phyloP scores from a whole-genome alignment of 2,797 vertebrate genomes.

The Chelidonichthys spinosus region DNA sequence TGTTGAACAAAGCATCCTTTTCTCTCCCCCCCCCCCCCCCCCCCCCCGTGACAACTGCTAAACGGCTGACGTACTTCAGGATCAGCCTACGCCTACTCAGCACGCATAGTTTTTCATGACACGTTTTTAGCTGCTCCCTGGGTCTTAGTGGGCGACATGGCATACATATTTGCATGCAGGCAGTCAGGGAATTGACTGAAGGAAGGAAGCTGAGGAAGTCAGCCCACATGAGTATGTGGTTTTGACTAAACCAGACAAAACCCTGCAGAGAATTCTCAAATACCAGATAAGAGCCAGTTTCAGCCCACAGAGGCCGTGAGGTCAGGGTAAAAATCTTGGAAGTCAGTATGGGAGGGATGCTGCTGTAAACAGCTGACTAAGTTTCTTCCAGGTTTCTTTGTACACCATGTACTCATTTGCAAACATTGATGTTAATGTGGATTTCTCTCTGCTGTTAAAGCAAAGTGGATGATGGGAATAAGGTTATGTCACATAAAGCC shows the following conservation, averaged over 20 bases:
- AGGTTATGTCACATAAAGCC: not conserved
- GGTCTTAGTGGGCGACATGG: constrained; percentile 24
- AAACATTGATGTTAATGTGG: constrained; percentile 8
- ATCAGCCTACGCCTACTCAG: constrained; percentile 58
- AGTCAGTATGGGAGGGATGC: not conserved
- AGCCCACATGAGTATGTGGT: constrained; percentile 47
- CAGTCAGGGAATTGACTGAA: constrained; percentile 47
- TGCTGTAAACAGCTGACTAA: not conserved
- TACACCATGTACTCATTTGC: not conserved
- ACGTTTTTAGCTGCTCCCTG: constrained; percentile 56
- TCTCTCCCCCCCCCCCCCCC: constrained; percentile 41
- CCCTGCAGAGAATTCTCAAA: constrained; percentile 22
- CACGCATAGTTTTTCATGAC: constrained; percentile 62
- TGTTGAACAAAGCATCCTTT: constrained; percentile 67
- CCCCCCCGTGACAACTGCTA: constrained; percentile 20
- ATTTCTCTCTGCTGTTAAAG: not conserved
- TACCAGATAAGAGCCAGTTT: constrained; percentile 14
- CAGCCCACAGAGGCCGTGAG: constrained; percentile 11
- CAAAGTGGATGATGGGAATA: not conserved
- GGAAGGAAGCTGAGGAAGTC: constrained; percentile 41
- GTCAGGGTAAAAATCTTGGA: not conserved
- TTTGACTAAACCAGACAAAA: constrained; percentile 34
- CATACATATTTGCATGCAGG: constrained; percentile 43
- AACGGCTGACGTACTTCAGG: constrained; percentile 61
- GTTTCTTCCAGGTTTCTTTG: constrained; percentile 2